Evolutionary conservation across 2,797 vertebrate species (phyloP).

Genomic region (Chiroxiphia lanceolata): DNA sequence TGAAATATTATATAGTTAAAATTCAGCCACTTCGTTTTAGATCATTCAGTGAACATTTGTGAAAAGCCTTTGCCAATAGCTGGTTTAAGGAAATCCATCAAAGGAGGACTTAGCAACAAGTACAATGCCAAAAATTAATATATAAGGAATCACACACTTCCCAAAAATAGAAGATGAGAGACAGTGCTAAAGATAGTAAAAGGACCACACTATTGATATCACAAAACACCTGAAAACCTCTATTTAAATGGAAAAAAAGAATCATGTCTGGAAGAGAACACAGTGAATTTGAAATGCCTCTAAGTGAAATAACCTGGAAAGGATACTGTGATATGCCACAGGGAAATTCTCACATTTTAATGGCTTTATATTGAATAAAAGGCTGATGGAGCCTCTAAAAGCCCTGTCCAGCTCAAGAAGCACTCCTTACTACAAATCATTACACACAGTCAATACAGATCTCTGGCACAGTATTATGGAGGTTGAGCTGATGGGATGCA

Average conservation of each 20-base stretch:
- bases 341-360: not conserved
- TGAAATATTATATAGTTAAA: not conserved
- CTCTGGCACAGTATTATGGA: not conserved
- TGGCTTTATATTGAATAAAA: not conserved
- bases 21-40: not conserved
- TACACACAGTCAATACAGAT: not conserved
- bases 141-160: not conserved
- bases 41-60: not conserved
- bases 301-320: not conserved
- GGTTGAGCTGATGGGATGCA: not conserved
- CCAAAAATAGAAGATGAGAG: not conserved
- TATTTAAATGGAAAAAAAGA: not conserved
- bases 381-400: not conserved
- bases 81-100: conserved; percentile 2
- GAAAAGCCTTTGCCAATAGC: not conserved
- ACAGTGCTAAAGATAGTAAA: not conserved
- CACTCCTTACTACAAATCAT: not conserved
- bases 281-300: not conserved
- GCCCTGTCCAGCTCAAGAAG: not conserved
- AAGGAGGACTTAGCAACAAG: not conserved
- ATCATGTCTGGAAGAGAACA: not conserved
- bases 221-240: not conserved
- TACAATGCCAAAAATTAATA: not conserved
- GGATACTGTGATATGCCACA: not conserved
- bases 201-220: not conserved